phyloP scores from a whole-genome alignment of 2,797 vertebrate species.

The Phataginus tetradactyla region DNA sequence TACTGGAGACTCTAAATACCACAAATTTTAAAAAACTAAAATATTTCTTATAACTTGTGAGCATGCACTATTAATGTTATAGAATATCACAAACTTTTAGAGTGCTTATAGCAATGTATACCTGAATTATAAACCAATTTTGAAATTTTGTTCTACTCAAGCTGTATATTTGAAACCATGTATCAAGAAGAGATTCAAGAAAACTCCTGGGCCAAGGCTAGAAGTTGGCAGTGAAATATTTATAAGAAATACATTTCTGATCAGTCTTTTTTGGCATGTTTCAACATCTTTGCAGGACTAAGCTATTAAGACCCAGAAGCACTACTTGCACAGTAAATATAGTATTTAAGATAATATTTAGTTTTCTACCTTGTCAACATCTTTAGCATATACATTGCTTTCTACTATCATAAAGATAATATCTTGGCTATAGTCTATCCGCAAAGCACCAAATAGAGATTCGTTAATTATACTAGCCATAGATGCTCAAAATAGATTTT shows the following conservation, averaged over 20 bases:
- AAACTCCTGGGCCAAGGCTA: neutral
- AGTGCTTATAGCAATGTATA: neutral
- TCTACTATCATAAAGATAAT: neutral
- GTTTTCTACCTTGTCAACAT: slow-evolving; percentile 16
- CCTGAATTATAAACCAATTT: slow-evolving; percentile 21
- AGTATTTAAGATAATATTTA: slow-evolving; percentile 7
- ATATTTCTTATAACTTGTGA: neutral
- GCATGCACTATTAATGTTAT: neutral
- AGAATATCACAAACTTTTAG: neutral
- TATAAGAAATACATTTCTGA: neutral
- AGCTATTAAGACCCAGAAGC: neutral
- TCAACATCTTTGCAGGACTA: neutral
- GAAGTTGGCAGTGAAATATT: neutral
- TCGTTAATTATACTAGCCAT: neutral
- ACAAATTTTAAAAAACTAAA: slow-evolving; percentile 7
- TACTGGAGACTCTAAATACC: neutral
- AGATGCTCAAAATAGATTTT: slow-evolving; percentile 38
- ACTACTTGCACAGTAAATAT: neutral
- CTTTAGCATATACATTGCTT: slow-evolving; percentile 15
- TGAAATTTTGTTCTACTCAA: neutral
- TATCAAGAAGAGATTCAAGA: neutral
- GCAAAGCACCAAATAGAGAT: slow-evolving; percentile 17
- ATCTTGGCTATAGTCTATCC: neutral
- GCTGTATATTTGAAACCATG: neutral
- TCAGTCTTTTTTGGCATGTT: slow-evolving; percentile 30